These are phyloP conservation scores for Harpagoxenus sublaevis DNA, from an alignment of 2,888 invertebrate species.

Conservation along the genomic window DNA sequence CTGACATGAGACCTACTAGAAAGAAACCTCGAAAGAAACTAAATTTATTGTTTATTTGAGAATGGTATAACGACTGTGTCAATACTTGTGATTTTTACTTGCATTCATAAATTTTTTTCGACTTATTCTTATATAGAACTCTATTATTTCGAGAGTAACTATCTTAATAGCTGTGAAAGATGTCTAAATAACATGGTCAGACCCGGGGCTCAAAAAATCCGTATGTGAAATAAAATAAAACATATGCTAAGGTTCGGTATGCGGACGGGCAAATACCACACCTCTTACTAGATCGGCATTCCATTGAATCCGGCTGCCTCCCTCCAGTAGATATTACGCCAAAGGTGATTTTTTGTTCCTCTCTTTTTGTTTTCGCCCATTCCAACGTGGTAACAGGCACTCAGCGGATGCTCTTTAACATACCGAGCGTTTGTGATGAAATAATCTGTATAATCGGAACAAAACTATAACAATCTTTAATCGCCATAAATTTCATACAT, in stretches of 20 bases:
- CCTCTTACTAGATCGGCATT: conserved; percentile 80
- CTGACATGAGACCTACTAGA: neutral
- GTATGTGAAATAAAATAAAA: conserved; percentile 65
- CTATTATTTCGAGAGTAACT: neutral
- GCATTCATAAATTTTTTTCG: neutral
- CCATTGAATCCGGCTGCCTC: conserved; percentile 69
- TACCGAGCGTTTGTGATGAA: neutral
- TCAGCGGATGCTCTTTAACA: neutral
- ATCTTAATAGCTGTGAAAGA: conserved; percentile 30
- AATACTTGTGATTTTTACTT: neutral
- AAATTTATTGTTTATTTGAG: neutral
- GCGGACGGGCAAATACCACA: conserved; percentile 77
- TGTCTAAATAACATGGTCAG: conserved; percentile 40
- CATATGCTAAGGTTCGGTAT: conserved; percentile 71
- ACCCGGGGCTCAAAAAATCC: conserved; percentile 46
- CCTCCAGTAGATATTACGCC: conserved; percentile 56
- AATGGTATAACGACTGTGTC: neutral
- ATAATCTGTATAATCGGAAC: neutral
- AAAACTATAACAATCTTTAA: neutral
- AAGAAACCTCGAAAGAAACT: neutral
- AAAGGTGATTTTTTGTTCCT: conserved; percentile 64
- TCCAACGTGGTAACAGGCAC: conserved; percentile 12
- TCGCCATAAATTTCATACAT: neutral
- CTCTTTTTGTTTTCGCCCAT: conserved; percentile 52
- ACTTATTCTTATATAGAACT: neutral